These are phyloP conservation scores for Stigmatopora nigra DNA, from an alignment of 2,113 vertebrate species.

Conservation along the genomic window DNA sequence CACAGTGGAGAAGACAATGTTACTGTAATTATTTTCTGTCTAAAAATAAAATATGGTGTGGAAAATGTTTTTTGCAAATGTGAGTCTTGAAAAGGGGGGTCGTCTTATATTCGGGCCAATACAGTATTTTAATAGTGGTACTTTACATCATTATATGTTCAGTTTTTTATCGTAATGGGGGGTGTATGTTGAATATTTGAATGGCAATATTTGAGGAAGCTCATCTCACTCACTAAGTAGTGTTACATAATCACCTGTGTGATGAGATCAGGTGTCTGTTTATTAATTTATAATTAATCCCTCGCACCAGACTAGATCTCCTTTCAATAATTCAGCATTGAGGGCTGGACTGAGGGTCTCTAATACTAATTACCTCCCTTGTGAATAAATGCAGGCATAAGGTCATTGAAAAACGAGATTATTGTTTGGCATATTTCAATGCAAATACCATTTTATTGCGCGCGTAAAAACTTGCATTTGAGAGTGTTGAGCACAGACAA, in stretches of 20 bases:
- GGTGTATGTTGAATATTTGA: too few relatives aligned
- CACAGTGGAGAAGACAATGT: too few relatives aligned
- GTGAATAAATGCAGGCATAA: neutral
- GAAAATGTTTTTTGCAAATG: too few relatives aligned
- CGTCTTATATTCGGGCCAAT: too few relatives aligned
- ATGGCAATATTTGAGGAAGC: neutral
- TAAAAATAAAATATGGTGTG: too few relatives aligned
- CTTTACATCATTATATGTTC: neutral
- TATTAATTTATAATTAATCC: slow-evolving; percentile 63
- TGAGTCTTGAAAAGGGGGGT: too few relatives aligned
- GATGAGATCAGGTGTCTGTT: slow-evolving; percentile 29
- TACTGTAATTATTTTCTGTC: too few relatives aligned
- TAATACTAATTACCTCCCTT: slow-evolving; percentile 5
- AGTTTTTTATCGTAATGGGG: neutral
- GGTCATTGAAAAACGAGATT: neutral
- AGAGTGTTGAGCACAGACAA: slow-evolving; percentile 47
- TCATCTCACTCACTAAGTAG: slow-evolving; percentile 12
- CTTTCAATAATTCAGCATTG: slow-evolving; percentile 49
- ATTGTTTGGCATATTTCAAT: neutral
- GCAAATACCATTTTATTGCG: neutral
- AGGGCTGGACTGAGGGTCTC: neutral
- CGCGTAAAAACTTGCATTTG: neutral
- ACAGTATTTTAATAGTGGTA: neutral
- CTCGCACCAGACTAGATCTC: slow-evolving; percentile 32
- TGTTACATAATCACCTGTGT: slow-evolving; percentile 26